A percentile compares a stretch with the other conserved stretches of the same genome.
Conservation (phyloP, 2,888 invertebrate genomes). For the Cheilosia impressa region DNA sequence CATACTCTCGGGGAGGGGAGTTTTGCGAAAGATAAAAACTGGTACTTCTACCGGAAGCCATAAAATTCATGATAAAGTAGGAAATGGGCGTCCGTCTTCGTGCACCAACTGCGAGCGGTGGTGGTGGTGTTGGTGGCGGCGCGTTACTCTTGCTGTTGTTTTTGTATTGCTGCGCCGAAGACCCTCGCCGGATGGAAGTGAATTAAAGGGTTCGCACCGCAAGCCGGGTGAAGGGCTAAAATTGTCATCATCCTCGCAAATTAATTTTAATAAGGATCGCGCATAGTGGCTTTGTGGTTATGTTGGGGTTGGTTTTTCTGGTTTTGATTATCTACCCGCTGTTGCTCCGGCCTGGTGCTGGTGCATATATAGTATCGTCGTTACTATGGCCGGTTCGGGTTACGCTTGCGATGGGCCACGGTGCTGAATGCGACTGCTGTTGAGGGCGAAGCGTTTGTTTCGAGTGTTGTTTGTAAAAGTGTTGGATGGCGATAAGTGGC, state of each 20-base stretch:
- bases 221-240: constrained; percentile 64
- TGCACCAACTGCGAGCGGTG: constrained; percentile 12
- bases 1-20: background rate
- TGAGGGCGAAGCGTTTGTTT: constrained; percentile 57
- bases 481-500: constrained; percentile 70
- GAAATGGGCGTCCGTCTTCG: constrained; percentile 13
- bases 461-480: constrained; percentile 66
- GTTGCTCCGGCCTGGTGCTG: constrained; percentile 2
- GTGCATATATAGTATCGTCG: background rate
- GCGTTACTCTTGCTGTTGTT: background rate
- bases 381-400: constrained; percentile 2
- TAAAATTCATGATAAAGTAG: constrained; percentile 65
- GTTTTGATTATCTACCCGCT: constrained; percentile 65
- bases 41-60: constrained; percentile 65
- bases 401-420: background rate
- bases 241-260: constrained; percentile 74
- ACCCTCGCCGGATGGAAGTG: constrained; percentile 69
- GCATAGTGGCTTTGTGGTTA: constrained; percentile 65
- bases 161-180: background rate
- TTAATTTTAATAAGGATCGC: constrained; percentile 75
- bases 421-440: constrained; percentile 14
- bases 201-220: constrained; percentile 69
- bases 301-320: constrained; percentile 64
- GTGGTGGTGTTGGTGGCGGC: background rate
- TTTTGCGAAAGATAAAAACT: constrained; percentile 64